Conservation (phyloP, 2,888 invertebrate species). For the Ichneumoninae sp. region DNA sequence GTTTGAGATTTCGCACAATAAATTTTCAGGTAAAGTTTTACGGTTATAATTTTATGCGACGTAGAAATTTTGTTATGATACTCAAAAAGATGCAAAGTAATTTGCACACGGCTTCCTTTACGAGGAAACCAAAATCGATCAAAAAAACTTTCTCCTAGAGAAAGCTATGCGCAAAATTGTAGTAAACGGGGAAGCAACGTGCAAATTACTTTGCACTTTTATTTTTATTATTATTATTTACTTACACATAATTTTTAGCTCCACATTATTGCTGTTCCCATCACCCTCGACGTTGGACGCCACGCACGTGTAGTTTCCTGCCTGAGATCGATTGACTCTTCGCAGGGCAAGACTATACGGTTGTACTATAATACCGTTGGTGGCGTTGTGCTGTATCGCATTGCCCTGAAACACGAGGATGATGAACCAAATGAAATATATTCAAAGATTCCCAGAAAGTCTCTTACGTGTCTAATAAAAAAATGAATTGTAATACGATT, state of each 20-base stretch:
- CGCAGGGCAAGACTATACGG: slow-evolving; percentile 93
- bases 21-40: no score
- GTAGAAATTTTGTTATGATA: no score
- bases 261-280: slow-evolving; percentile 92
- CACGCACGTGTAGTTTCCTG: slow-evolving; percentile 94
- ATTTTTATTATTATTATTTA: slow-evolving; percentile 76
- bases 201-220: no score
- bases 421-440: slow-evolving; percentile 22
- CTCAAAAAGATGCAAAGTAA: no score
- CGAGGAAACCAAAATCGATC: no score
- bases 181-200: neutral
- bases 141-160: no score
- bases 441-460: slow-evolving; percentile 12
- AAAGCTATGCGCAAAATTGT: no score
- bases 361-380: slow-evolving; percentile 94
- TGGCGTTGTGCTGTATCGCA: slow-evolving; percentile 93
- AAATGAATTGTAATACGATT: neutral
- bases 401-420: slow-evolving; percentile 87
- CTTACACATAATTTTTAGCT: slow-evolving; percentile 96
- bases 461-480: slow-evolving; percentile 5
- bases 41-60: no score
- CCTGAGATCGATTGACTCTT: slow-evolving; percentile 91
- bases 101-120: no score
- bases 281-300: slow-evolving; percentile 97
- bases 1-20: no score